These are phyloP conservation scores for Orchesella cincta DNA, from an alignment of 1,140 invertebrate species.

Conservation along the genomic window DNA sequence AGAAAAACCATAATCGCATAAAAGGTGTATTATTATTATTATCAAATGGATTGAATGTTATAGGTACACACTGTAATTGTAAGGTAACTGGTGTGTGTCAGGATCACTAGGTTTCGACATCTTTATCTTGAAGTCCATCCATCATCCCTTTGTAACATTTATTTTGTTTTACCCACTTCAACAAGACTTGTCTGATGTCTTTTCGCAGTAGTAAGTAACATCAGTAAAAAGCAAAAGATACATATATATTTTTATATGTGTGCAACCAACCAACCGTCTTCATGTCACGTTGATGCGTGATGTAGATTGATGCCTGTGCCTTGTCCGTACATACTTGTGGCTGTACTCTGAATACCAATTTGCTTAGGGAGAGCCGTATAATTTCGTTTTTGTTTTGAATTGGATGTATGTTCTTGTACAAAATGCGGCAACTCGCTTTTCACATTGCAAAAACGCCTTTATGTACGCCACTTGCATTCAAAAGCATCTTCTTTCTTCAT, in stretches of 20 bases:
- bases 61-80: background rate
- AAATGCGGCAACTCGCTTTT: too few species aligned
- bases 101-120: slow-evolving; percentile 2
- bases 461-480: too few species aligned
- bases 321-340: background rate
- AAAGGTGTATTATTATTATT: background rate
- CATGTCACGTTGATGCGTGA: background rate
- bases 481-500: too few species aligned
- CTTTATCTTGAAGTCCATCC: slow-evolving; percentile 10
- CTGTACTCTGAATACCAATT: background rate
- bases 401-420: too few species aligned
- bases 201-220: background rate
- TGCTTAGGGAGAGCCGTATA: background rate
- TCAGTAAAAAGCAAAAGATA: too few species aligned
- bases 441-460: too few species aligned
- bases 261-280: background rate
- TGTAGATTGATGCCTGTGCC: background rate
- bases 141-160: background rate
- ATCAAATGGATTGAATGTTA: background rate
- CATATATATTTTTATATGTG: background rate
- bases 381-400: too few species aligned
- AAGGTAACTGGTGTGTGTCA: slow-evolving; percentile 2
- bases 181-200: background rate
- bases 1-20: background rate
- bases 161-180: background rate